Evolutionary conservation across 1,140 invertebrate species (phyloP).

Genomic region (Pseudomyrmex dendroicus): DNA sequence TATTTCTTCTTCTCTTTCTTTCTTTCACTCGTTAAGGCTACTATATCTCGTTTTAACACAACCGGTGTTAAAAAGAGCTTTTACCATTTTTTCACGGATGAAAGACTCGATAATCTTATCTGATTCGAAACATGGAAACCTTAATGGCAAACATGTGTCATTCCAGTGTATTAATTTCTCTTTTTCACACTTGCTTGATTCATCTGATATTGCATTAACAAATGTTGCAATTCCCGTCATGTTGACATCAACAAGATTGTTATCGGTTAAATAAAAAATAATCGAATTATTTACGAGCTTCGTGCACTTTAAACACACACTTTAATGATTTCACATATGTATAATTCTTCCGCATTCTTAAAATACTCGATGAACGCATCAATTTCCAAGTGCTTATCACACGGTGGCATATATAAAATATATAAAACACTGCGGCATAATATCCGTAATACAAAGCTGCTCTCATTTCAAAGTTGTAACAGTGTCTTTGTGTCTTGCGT

Average conservation of each 20-base stretch:
- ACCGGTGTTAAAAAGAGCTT: background rate
- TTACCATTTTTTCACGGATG: background rate
- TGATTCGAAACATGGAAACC: background rate
- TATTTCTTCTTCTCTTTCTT: background rate
- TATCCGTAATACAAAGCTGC: background rate
- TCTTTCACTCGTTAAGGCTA: background rate
- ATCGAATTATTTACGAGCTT: background rate
- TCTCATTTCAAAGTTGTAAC: background rate
- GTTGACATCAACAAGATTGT: constrained; percentile 4
- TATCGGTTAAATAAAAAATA: constrained; percentile 1
- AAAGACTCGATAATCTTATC: background rate
- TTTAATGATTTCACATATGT: background rate
- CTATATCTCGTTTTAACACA: no score
- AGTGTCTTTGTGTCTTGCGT: background rate
- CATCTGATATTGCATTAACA: background rate
- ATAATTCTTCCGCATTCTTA: background rate
- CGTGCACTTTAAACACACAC: background rate
- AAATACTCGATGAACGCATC: background rate
- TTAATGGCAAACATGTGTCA: background rate
- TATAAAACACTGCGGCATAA: background rate
- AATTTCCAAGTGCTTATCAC: background rate
- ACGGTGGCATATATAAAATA: background rate
- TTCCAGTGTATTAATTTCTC: background rate
- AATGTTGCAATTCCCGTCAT: background rate
- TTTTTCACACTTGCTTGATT: background rate